Percentiles rank a stretch among this genome's conserved stretches.
phyloP scores from a whole-genome alignment of 2,888 invertebrate genomes.

The Colletes collaris region DNA sequence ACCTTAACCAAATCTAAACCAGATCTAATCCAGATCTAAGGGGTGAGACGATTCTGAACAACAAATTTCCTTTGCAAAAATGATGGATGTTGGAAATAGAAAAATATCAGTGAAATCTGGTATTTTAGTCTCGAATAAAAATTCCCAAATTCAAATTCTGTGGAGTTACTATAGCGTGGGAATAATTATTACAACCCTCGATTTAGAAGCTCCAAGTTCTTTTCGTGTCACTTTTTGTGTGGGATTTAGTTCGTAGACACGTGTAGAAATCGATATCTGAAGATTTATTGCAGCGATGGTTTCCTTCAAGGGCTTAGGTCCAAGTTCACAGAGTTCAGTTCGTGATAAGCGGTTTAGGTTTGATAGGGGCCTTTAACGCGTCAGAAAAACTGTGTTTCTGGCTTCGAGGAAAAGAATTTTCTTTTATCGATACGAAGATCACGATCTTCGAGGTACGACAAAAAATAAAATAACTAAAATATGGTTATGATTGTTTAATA shows the following conservation, averaged over 20 bases:
- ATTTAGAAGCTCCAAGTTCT: not conserved
- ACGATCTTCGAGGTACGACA: not conserved
- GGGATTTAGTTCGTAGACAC: conserved; percentile 22
- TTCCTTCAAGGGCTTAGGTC: conserved; percentile 63
- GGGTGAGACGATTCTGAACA: too few relatives aligned
- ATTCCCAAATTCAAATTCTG: too few relatives aligned
- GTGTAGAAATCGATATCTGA: conserved; percentile 30
- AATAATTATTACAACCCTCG: too few relatives aligned
- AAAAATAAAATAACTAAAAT: too few relatives aligned
- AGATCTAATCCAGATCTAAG: too few relatives aligned
- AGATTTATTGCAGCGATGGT: conserved; percentile 52
- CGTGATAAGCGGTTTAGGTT: conserved; percentile 38
- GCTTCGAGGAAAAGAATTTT: not conserved
- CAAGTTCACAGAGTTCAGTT: conserved; percentile 54
- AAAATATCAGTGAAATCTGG: too few relatives aligned
- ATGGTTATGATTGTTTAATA: too few relatives aligned
- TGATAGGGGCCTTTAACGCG: conserved; percentile 38
- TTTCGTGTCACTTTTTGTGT: conserved; percentile 2
- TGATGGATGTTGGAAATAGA: too few relatives aligned
- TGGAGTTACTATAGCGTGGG: too few relatives aligned
- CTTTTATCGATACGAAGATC: not conserved
- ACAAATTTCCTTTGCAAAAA: too few relatives aligned
- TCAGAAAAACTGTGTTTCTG: conserved; percentile 15
- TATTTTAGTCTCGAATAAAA: too few relatives aligned
- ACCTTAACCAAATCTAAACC: too few relatives aligned